Evolutionary conservation across 2,888 invertebrate species (phyloP).

Genomic region (Synanthedon tipuliformis): DNA sequence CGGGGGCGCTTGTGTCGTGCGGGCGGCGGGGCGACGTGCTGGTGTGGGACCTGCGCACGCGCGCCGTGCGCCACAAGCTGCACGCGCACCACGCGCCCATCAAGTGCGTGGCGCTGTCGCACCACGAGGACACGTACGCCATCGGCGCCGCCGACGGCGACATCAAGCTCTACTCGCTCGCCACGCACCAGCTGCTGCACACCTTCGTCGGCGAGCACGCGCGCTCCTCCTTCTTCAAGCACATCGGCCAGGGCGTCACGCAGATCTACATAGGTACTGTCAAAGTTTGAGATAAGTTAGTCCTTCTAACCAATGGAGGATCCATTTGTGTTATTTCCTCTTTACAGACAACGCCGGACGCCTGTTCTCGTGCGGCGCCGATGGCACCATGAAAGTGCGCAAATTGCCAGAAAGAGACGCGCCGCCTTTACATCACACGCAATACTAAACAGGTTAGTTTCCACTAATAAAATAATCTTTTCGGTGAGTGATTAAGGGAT

Average conservation of each 20-base stretch:
- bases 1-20: constrained; percentile 94
- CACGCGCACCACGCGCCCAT: constrained; percentile 93
- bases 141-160: constrained; percentile 95
- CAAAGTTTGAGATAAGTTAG: no score
- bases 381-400: constrained; percentile 98
- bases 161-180: constrained; percentile 95
- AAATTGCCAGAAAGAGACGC: constrained; percentile 85
- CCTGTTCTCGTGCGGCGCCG: constrained; percentile 97
- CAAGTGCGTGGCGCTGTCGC: constrained; percentile 94
- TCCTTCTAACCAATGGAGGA: not conserved
- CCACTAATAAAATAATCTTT: no score
- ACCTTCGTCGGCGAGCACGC: constrained; percentile 95
- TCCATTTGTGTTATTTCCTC: not conserved
- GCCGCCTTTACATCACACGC: constrained; percentile 40
- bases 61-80: constrained; percentile 84
- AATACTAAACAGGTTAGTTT: constrained; percentile 23
- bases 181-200: constrained; percentile 86
- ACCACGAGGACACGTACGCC: constrained; percentile 95
- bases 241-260: constrained; percentile 96
- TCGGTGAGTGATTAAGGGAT: no score
- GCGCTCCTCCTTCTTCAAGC: constrained; percentile 95
- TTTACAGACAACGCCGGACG: constrained; percentile 81
- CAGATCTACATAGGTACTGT: constrained; percentile 82
- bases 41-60: constrained; percentile 94
- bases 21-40: constrained; percentile 97